Conservation (phyloP, 2,113 vertebrate genomes). For the Hydrolagus affinis region DNA sequence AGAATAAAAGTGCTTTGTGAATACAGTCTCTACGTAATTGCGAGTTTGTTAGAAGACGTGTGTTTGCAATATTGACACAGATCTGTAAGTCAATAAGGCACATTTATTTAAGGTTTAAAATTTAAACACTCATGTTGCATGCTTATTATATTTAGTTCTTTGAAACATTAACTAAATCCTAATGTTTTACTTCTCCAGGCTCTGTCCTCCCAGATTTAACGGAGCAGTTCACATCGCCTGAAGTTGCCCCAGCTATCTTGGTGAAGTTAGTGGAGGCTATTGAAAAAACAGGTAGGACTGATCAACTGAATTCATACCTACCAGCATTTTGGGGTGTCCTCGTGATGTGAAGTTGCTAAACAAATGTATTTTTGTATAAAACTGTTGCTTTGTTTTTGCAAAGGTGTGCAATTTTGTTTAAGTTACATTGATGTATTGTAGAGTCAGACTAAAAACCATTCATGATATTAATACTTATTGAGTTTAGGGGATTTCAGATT, state of each 20-base stretch:
- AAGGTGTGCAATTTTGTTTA: neutral
- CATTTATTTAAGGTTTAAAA: slow-evolving; percentile 35
- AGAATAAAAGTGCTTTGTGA: neutral
- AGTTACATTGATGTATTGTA: neutral
- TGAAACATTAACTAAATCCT: slow-evolving; percentile 21
- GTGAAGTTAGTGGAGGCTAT: slow-evolving; percentile 76
- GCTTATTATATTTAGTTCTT: slow-evolving; percentile 19
- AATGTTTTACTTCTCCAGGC: slow-evolving; percentile 49
- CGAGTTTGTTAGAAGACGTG: neutral
- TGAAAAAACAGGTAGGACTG: slow-evolving; percentile 79
- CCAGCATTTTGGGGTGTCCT: neutral
- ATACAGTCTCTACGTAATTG: neutral
- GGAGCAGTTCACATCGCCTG: slow-evolving; percentile 81
- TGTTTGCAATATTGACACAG: slow-evolving; percentile 18
- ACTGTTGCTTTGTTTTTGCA: neutral
- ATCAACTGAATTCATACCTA: slow-evolving; percentile 17
- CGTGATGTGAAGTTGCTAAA: neutral
- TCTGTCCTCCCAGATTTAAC: slow-evolving; percentile 70
- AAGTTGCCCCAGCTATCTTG: slow-evolving; percentile 70
- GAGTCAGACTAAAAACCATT: neutral
- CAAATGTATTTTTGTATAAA: neutral
- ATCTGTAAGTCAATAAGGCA: slow-evolving; percentile 1
- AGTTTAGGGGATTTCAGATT: no score
- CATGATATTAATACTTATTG: neutral
- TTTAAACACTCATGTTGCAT: slow-evolving; percentile 34